phyloP scores from a whole-genome alignment of 2,888 invertebrate species.

The Drosophila greeni region DNA sequence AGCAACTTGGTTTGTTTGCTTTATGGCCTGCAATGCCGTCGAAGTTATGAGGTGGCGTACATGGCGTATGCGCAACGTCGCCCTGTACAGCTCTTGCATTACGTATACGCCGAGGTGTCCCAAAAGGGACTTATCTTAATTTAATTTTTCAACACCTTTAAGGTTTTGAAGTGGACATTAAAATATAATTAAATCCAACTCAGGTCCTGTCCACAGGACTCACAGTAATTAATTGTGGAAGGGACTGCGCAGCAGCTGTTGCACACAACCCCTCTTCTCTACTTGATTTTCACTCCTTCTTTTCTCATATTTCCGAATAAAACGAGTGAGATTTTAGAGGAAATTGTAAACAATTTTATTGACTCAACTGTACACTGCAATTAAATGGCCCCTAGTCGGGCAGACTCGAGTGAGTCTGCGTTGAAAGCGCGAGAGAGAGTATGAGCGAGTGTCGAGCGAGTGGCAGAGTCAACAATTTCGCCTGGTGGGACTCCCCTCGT shows the following conservation, averaged over 20 bases:
- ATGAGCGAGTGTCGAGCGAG: constrained; percentile 12
- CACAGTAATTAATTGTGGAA: constrained; percentile 43
- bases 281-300: constrained; percentile 4
- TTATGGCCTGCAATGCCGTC: constrained; percentile 10
- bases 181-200: constrained; percentile 25
- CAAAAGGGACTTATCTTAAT: neutral
- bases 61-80: constrained; percentile 35
- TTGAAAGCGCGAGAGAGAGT: constrained; percentile 35
- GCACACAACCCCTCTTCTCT: constrained; percentile 42
- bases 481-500: constrained; percentile 39
- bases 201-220: constrained; percentile 11
- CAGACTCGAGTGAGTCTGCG: constrained; percentile 53
- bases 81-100: constrained; percentile 4
- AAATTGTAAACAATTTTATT: constrained; percentile 28
- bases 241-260: constrained; percentile 64
- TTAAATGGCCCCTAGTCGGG: constrained; percentile 36
- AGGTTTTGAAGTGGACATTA: constrained; percentile 26
- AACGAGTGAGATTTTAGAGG: constrained; percentile 35
- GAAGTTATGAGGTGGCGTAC: constrained; percentile 23
- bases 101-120: constrained; percentile 28
- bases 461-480: constrained; percentile 35
- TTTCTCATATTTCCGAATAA: constrained; percentile 1
- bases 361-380: constrained; percentile 31
- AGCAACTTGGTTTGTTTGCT: constrained; percentile 19
- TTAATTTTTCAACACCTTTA: constrained; percentile 33